phyloP scores from a whole-genome alignment of 2,888 invertebrate species.

The Tuberolachnus salignus region DNA sequence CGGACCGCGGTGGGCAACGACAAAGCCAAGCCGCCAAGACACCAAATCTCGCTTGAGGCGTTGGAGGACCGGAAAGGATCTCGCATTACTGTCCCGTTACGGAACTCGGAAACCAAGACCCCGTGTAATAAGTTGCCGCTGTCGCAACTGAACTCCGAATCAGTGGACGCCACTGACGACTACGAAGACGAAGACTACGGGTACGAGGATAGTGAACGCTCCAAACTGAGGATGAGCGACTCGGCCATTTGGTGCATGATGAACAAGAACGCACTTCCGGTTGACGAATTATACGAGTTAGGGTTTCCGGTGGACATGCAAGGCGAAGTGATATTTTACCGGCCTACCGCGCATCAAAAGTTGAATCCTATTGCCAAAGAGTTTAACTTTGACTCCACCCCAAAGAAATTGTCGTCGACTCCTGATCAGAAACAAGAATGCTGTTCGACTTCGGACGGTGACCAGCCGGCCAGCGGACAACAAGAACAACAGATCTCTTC shows the following conservation, averaged over 20 bases:
- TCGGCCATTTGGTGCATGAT: slow-evolving; percentile 66
- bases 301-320: slow-evolving; percentile 77
- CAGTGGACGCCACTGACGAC: not conserved
- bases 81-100: not conserved
- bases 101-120: not conserved
- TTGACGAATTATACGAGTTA: slow-evolving; percentile 69
- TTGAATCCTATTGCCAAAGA: slow-evolving; percentile 37
- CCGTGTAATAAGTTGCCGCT: no score
- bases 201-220: not conserved
- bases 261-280: slow-evolving; percentile 63
- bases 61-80: no score
- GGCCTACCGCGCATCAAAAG: slow-evolving; percentile 61
- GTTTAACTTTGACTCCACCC: not conserved
- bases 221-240: not conserved
- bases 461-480: not conserved
- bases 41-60: no score
- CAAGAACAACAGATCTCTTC: not conserved
- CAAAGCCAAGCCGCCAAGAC: no score
- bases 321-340: slow-evolving; percentile 70
- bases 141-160: no score
- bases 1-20: no score
- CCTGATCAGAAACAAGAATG: no score
- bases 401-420: not conserved
- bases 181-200: not conserved
- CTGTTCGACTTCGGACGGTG: not conserved